phyloP scores from a whole-genome alignment of 1,140 invertebrate genomes.

The Apolygus lucorum region DNA sequence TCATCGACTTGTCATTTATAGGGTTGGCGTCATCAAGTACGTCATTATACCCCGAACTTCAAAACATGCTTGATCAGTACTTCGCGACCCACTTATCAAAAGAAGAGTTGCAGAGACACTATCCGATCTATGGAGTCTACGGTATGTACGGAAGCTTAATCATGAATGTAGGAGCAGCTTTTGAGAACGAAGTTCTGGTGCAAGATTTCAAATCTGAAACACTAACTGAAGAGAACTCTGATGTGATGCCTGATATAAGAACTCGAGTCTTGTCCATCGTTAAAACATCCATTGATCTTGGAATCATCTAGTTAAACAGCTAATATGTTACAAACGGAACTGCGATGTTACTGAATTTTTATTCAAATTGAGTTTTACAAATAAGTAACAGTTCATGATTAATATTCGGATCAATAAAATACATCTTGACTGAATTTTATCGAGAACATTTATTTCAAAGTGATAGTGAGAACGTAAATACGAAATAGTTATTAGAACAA shows the following conservation, averaged over 20 bases:
- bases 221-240: neutral
- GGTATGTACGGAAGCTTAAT: neutral
- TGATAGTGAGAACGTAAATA: too few relatives aligned
- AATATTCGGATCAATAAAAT: too few relatives aligned
- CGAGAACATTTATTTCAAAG: too few relatives aligned
- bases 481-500: too few relatives aligned
- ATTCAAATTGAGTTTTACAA: too few relatives aligned
- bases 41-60: neutral
- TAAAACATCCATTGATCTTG: neutral
- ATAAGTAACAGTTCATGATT: too few relatives aligned
- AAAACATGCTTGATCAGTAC: neutral
- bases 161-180: neutral
- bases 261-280: neutral
- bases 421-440: too few relatives aligned
- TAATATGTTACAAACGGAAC: too few relatives aligned
- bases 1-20: neutral
- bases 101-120: neutral
- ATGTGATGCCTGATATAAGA: neutral
- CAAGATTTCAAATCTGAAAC: neutral
- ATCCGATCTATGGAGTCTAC: neutral
- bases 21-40: neutral
- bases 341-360: too few relatives aligned
- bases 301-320: too few relatives aligned
- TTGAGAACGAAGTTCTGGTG: neutral
- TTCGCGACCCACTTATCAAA: neutral